Base-by-base conservation (phyloP, 1,140 invertebrate genomes). In the Tenebrio molitor region DNA sequence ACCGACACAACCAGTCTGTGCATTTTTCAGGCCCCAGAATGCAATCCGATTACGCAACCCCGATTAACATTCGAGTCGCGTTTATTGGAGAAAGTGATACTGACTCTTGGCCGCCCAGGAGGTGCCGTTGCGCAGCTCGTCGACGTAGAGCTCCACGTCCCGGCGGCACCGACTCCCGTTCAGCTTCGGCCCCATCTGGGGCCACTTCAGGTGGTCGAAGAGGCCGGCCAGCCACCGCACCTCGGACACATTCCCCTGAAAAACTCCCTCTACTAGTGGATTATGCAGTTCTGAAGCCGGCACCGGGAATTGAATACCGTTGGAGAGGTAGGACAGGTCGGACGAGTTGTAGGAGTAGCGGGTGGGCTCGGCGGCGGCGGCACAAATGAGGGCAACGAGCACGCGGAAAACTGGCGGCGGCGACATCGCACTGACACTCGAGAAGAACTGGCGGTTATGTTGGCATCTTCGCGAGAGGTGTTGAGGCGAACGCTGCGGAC, bases 71-170 rank as follows among this genome's bases (percentile, higher is more conserved):
- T 58, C 50, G 29, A n/a, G 29, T 58, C 50, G 12, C 50, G 8
- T 58, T 12, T 58, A 12, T 50, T 12, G 29, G 50, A 68, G 29
- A 69, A 75, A 72, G 62, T 29, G 25, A 8, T 71, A 89, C 89
- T 90, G 81, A 92, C 91, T 89, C 84, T 90, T 90, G 1, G 88
- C 87, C 12, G 91, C 91, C 91, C 91, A 92, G 14, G 87, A 80
- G 50, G 87, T 84, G 15, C 89, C 90, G 17, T 86, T 82, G 46
- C 83, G 83, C 33, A 92, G 82, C 1, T 87, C 86, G 7, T 76
- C 75, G 0, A 91, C 71, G 76, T 90, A 92, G 1, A 74, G 73
- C 34, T 83, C 84, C 81, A 92, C 83, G 70, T 91, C 85, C 0
- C 76, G 74, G 25, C 83, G 84, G 75, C 91, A 92, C 1, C 84